A percentile compares a stretch with the other conserved stretches of the same genome.
These are phyloP conservation scores for Takifugu rubripes DNA, from an alignment of 2,797 vertebrate genomes.

Conservation along the genomic window DNA sequence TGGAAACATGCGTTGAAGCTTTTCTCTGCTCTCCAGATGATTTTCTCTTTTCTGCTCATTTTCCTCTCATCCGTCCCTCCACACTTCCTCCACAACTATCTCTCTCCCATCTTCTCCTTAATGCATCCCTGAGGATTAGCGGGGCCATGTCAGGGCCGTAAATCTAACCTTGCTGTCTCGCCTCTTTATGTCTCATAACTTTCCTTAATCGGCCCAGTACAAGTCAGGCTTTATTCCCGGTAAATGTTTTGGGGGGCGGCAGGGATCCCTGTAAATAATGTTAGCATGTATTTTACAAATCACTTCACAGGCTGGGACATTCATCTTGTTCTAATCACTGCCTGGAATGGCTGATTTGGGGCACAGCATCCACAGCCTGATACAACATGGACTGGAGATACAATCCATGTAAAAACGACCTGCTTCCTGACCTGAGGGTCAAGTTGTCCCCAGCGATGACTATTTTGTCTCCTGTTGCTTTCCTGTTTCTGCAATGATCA, in stretches of 20 bases:
- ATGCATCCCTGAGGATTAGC: slow-evolving; percentile 48
- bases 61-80: slow-evolving; percentile 19
- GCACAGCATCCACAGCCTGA: slow-evolving; percentile 47
- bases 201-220: slow-evolving; percentile 33
- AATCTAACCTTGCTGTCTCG: slow-evolving; percentile 55
- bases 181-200: slow-evolving; percentile 60
- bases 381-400: slow-evolving; percentile 48
- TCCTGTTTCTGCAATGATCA: slow-evolving; percentile 20
- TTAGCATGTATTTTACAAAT: slow-evolving; percentile 52
- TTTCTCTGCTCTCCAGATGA: slow-evolving; percentile 23
- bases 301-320: slow-evolving; percentile 18
- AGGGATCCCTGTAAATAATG: slow-evolving; percentile 45
- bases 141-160: slow-evolving; percentile 33
- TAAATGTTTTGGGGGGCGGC: slow-evolving; percentile 46
- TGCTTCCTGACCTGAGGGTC: slow-evolving; percentile 38
- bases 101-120: slow-evolving; percentile 31
- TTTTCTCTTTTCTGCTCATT: slow-evolving; percentile 10
- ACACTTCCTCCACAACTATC: slow-evolving; percentile 31
- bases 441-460: slow-evolving; percentile 45
- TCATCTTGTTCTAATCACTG: slow-evolving; percentile 55
- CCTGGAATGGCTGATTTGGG: slow-evolving; percentile 36
- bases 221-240: slow-evolving; percentile 20
- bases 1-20: neutral
- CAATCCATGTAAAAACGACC: slow-evolving; percentile 24
- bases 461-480: slow-evolving; percentile 18